Evolutionary conservation across 1,140 invertebrate genomes (phyloP).

Genomic region (Drosophila sulfurigaster): DNA sequence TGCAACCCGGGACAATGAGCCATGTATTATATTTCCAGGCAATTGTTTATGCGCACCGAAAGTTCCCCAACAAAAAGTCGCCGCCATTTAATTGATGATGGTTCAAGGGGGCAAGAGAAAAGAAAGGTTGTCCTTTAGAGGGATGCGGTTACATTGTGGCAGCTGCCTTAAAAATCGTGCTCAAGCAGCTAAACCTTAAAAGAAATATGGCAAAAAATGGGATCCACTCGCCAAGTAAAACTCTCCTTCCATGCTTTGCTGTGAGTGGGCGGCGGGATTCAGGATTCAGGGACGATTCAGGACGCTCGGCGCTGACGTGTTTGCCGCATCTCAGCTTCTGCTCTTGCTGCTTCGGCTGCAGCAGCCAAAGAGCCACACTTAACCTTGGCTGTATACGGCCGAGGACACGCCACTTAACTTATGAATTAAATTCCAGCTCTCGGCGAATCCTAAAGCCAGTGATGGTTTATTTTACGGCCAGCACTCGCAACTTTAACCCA

Average conservation of each 20-base stretch:
- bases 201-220: constrained; percentile 50
- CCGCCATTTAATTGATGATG: constrained; percentile 31
- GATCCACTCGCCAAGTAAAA: constrained; percentile 35
- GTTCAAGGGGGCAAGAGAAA: not conserved
- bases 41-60: constrained; percentile 59
- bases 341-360: constrained; percentile 11
- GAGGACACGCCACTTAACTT: constrained; percentile 79
- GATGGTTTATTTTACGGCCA: constrained; percentile 41
- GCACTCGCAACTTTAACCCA: constrained; percentile 61
- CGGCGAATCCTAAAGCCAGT: constrained; percentile 50
- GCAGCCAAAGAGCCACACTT: constrained; percentile 59
- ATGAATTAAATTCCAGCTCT: constrained; percentile 79
- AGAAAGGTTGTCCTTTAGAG: not conserved
- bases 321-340: constrained; percentile 20
- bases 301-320: constrained; percentile 57
- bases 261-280: constrained; percentile 24
- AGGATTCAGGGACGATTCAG: constrained; percentile 25
- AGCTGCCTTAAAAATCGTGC: constrained; percentile 55
- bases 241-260: constrained; percentile 24
- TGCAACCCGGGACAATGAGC: constrained; percentile 42
- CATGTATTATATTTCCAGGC: constrained; percentile 58
- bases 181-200: constrained; percentile 62
- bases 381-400: constrained; percentile 77
- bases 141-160: constrained; percentile 27
- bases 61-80: constrained; percentile 36